Evolutionary conservation across 2,888 invertebrate species (phyloP).

Genomic region (Nephrotoma appendiculata): DNA sequence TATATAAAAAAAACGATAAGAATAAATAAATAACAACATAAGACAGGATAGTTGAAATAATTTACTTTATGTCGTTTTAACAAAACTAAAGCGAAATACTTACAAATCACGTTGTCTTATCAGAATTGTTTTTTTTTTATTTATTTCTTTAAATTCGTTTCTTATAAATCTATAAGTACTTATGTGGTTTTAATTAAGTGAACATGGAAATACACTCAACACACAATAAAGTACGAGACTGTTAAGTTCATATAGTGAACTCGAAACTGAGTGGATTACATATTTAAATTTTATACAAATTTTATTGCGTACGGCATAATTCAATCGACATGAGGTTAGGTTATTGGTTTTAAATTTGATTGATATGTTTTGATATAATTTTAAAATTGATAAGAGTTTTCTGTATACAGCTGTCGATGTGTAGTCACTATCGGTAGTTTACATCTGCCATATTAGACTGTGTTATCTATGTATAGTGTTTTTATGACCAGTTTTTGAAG

Average conservation of each 20-base stretch:
- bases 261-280: background rate
- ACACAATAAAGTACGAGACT: background rate
- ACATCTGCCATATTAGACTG: too few species aligned
- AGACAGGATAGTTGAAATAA: background rate
- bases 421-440: too few species aligned
- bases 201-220: background rate
- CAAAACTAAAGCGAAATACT: background rate
- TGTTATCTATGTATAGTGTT: too few species aligned
- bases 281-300: background rate
- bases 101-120: background rate
- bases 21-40: background rate
- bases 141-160: background rate
- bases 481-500: too few species aligned
- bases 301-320: background rate
- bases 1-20: background rate
- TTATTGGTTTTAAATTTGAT: background rate
- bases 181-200: background rate
- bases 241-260: background rate
- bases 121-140: background rate
- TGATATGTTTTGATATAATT: background rate
- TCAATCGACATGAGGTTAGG: background rate
- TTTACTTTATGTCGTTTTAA: background rate
- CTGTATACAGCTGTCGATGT: background rate
- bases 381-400: background rate
- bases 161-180: background rate